Evolutionary conservation across 2,888 invertebrate genomes (phyloP).

Genomic region (Diarsia rubi): DNA sequence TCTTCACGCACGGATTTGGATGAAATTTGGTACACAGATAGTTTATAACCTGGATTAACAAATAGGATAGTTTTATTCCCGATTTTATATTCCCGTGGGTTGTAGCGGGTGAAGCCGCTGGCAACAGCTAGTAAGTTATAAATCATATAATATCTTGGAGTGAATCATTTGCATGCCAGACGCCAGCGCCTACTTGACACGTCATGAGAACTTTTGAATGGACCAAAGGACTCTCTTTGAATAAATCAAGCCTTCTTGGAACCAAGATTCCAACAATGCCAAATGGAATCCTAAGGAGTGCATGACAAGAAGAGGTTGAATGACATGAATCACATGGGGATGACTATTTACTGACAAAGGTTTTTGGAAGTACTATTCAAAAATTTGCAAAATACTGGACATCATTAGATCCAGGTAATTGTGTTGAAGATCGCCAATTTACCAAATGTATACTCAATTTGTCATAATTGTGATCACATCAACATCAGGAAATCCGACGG

Average conservation of each 20-base stretch:
- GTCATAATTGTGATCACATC: background rate
- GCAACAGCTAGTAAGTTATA: too few species aligned
- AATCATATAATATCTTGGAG: background rate
- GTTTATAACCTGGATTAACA: too few species aligned
- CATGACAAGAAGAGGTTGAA: background rate
- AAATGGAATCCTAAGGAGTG: background rate
- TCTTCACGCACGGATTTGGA: too few species aligned
- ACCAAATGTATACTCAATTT: background rate
- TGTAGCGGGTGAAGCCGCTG: too few species aligned
- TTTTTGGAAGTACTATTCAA: background rate
- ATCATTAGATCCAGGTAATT: background rate
- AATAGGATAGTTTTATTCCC: too few species aligned
- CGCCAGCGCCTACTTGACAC: conserved; percentile 5
- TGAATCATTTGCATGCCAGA: conserved; percentile 40
- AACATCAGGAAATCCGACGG: background rate
- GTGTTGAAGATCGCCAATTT: background rate
- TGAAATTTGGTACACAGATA: too few species aligned
- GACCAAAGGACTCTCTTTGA: background rate
- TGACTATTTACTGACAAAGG: background rate
- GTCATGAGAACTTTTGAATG: conserved; percentile 26
- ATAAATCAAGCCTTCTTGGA: conserved; percentile 18
- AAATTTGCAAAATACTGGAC: background rate
- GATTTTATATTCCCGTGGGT: too few species aligned
- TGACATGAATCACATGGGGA: background rate
- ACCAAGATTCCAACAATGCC: background rate